phyloP scores from a whole-genome alignment of 2,113 vertebrate species.

The Cyrtonyx montezumae region DNA sequence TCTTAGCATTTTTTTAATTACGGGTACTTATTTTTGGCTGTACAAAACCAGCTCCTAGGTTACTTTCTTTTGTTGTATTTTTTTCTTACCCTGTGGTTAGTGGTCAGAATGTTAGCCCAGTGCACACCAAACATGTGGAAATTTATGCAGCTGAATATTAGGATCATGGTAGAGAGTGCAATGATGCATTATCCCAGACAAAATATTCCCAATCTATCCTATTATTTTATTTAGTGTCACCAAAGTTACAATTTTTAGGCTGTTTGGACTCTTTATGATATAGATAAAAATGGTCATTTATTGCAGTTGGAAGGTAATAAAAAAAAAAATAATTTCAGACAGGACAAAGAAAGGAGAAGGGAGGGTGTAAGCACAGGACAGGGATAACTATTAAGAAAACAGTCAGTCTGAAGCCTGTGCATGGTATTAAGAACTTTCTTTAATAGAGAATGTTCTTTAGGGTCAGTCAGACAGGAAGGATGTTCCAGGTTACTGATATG shows the following conservation, averaged over 20 bases:
- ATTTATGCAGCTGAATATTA: slow-evolving; percentile 61
- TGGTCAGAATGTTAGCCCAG: slow-evolving; percentile 56
- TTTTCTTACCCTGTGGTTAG: slow-evolving; percentile 16
- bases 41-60: slow-evolving; percentile 1
- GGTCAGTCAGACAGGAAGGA: neutral
- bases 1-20: neutral
- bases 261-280: slow-evolving; percentile 18
- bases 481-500: fast-evolving
- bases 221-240: slow-evolving; percentile 50
- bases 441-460: neutral
- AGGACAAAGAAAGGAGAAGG: neutral
- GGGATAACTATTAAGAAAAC: neutral
- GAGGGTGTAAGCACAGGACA: neutral
- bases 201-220: slow-evolving; percentile 48
- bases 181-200: slow-evolving; percentile 57
- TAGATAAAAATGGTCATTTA: neutral
- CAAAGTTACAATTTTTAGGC: slow-evolving; percentile 37
- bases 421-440: neutral
- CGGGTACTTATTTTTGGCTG: neutral
- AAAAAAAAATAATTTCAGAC: neutral
- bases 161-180: slow-evolving; percentile 51
- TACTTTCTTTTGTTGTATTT: neutral
- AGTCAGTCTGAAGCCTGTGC: neutral
- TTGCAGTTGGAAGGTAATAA: neutral
- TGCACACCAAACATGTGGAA: slow-evolving; percentile 52